Evolutionary conservation across 2,113 vertebrate genomes (phyloP).

Genomic region (Poeciliopsis prolifica): DNA sequence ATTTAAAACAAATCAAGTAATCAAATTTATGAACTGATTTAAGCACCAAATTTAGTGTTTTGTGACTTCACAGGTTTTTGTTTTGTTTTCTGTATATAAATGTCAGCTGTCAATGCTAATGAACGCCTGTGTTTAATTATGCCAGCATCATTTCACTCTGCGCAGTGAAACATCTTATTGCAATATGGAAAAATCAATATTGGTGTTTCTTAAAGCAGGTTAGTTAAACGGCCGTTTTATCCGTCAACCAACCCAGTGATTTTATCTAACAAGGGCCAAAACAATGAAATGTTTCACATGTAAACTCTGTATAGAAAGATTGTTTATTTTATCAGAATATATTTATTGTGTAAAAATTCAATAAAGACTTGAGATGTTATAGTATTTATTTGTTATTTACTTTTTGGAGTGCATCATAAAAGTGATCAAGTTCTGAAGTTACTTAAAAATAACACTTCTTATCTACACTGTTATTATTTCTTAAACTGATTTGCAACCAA

Average conservation of each 20-base stretch:
- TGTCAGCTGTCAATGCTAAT: constrained; percentile 19
- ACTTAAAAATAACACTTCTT: background rate
- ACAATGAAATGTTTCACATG: constrained; percentile 5
- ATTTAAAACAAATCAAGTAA: constrained; percentile 1
- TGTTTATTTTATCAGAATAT: constrained; percentile 33
- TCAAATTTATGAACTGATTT: background rate
- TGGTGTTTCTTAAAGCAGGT: background rate
- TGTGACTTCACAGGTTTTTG: background rate
- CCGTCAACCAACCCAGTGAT: constrained; percentile 29
- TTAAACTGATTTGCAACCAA: background rate
- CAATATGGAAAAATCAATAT: background rate
- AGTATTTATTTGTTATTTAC: background rate
- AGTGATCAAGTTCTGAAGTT: background rate
- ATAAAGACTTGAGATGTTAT: constrained; percentile 54
- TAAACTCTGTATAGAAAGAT: constrained; percentile 29
- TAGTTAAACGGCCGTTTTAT: background rate
- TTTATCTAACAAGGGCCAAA: constrained; percentile 7
- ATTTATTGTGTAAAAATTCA: constrained; percentile 30
- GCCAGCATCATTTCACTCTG: constrained; percentile 15
- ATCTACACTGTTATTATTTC: background rate
- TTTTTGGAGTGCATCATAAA: background rate
- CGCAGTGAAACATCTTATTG: constrained; percentile 2
- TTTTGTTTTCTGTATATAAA: background rate
- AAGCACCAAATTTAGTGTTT: constrained; percentile 18
- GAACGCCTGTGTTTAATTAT: background rate